These are phyloP conservation scores for Oryzias curvinotus DNA, from an alignment of 2,113 vertebrate species.

Conservation along the genomic window DNA sequence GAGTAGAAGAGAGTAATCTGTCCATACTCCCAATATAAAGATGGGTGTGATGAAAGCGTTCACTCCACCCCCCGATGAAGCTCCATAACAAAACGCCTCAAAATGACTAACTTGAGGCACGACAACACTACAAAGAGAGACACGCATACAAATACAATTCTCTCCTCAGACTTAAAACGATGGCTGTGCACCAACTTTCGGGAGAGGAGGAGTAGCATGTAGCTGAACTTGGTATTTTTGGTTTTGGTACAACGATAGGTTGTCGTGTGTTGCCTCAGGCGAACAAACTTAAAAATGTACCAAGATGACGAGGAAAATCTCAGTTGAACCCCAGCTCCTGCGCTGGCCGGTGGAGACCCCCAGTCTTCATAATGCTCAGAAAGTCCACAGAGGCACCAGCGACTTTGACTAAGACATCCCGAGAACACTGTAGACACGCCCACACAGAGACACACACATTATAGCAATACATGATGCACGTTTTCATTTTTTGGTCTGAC, in stretches of 20 bases:
- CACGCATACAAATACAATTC: slow-evolving; percentile 68
- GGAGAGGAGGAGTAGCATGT: slow-evolving; percentile 63
- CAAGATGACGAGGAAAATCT: slow-evolving; percentile 45
- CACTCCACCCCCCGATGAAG: slow-evolving; percentile 39
- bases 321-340: slow-evolving; percentile 43
- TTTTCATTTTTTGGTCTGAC: slow-evolving; percentile 79
- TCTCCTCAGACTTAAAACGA: slow-evolving; percentile 65
- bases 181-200: slow-evolving; percentile 59
- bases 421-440: slow-evolving; percentile 68
- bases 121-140: slow-evolving; percentile 66
- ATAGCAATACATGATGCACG: slow-evolving; percentile 66
- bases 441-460: slow-evolving; percentile 67
- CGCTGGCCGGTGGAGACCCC: slow-evolving; percentile 60
- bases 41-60: slow-evolving; percentile 58
- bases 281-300: slow-evolving; percentile 53
- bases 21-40: slow-evolving; percentile 68
- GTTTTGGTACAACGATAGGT: slow-evolving; percentile 76
- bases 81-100: slow-evolving; percentile 28
- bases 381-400: slow-evolving; percentile 57
- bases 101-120: slow-evolving; percentile 59
- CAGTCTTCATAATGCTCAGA: slow-evolving; percentile 55
- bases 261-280: slow-evolving; percentile 59
- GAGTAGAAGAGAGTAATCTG: slow-evolving; percentile 52
- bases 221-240: slow-evolving; percentile 76
- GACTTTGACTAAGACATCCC: slow-evolving; percentile 54